Conservation (phyloP, 2,888 invertebrate species). For the Hydrotaea diabolus region DNA sequence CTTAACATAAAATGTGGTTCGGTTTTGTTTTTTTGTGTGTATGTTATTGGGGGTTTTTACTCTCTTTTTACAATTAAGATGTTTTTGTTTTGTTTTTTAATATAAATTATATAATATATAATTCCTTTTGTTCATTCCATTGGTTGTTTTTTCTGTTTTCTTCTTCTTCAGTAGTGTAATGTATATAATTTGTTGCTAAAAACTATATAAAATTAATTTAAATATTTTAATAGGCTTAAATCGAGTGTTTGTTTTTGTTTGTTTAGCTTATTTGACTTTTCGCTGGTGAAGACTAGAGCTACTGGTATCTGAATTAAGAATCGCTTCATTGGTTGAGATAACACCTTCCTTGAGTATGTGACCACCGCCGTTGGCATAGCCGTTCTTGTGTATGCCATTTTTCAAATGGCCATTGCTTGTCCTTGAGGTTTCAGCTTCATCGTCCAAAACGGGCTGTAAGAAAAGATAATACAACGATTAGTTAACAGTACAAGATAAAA, state of each 20-base stretch:
- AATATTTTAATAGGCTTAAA: constrained; percentile 73
- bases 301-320: constrained; percentile 79
- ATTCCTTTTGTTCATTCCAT: constrained; percentile 43
- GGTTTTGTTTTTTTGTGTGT: constrained; percentile 35
- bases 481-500: too few species aligned
- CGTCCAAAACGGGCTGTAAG: constrained; percentile 86
- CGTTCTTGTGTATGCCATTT: constrained; percentile 77
- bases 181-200: constrained; percentile 69
- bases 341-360: constrained; percentile 74
- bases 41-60: constrained; percentile 15
- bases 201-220: constrained; percentile 74
- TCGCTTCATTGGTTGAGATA: constrained; percentile 77
- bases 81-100: constrained; percentile 29
- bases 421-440: constrained; percentile 75
- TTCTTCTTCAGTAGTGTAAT: too few species aligned
- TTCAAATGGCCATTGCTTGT: constrained; percentile 72
- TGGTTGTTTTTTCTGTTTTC: too few species aligned
- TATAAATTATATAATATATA: constrained; percentile 47
- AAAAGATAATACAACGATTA: neutral
- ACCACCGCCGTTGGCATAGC: constrained; percentile 75
- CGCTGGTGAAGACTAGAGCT: constrained; percentile 80
- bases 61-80: constrained; percentile 23
- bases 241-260: constrained; percentile 72
- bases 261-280: constrained; percentile 80
- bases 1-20: constrained; percentile 17